Evolutionary conservation across 2,797 vertebrate species (phyloP).

Genomic region (Enteromius viviparus): DNA sequence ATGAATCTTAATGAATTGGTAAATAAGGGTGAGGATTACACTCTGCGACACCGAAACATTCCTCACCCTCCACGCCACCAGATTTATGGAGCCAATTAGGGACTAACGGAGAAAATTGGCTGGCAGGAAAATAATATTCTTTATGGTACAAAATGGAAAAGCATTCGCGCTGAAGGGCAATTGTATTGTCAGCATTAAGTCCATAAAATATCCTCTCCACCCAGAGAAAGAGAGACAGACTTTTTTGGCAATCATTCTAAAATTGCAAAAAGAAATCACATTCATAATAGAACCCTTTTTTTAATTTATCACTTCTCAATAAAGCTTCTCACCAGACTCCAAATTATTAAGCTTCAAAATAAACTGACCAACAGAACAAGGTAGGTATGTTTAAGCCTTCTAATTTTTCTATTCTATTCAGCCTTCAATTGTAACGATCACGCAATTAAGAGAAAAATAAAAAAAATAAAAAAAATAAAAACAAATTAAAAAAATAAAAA

Average conservation of each 20-base stretch:
- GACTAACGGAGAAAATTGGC: conserved; percentile 99
- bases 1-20: conserved; percentile 99
- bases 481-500: not conserved
- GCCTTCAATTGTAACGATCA: not conserved
- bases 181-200: conserved; percentile 85
- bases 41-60: conserved; percentile 99
- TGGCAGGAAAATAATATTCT: conserved; percentile 99
- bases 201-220: conserved; percentile 84
- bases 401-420: not conserved
- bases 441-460: not conserved
- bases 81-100: conserved; percentile 99
- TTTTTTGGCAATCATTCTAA: not conserved
- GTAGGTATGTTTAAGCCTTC: not conserved
- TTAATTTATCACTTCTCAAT: not conserved
- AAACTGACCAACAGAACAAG: not conserved
- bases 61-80: conserved; percentile 97
- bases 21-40: conserved; percentile 99
- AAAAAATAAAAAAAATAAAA: not conserved
- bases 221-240: conserved; percentile 21
- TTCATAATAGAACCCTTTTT: not conserved
- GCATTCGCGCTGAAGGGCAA: conserved; percentile 95
- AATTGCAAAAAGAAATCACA: conserved; percentile 4
- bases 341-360: not conserved
- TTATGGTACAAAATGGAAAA: conserved; percentile 97
- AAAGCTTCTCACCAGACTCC: not conserved